These are phyloP conservation scores for Dichetophora obliterata DNA, from an alignment of 2,888 invertebrate genomes.

Conservation along the genomic window DNA sequence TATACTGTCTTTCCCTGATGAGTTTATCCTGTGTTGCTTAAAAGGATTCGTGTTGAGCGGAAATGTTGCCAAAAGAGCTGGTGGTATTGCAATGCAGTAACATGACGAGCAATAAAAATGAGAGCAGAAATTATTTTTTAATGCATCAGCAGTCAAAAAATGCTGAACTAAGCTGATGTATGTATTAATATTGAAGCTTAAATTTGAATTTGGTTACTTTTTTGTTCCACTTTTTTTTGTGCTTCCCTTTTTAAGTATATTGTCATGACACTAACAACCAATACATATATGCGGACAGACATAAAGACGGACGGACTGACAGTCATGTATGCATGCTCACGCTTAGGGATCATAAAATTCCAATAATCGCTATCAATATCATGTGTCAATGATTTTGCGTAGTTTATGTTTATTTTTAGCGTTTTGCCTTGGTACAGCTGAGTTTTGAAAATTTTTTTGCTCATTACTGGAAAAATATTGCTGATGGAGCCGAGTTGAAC, in stretches of 20 bases:
- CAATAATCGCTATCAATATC: slow-evolving; percentile 24
- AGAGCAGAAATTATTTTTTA: slow-evolving; percentile 6
- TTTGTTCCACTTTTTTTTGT: background rate
- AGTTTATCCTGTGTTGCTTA: too few relatives aligned
- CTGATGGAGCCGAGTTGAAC: background rate
- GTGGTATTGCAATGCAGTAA: too few relatives aligned
- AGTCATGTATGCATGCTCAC: background rate
- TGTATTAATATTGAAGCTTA: background rate
- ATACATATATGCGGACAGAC: too few relatives aligned
- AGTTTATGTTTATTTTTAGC: background rate
- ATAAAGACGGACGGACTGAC: too few relatives aligned
- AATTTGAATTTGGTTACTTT: background rate
- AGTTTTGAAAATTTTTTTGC: background rate
- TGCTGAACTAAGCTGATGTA: slow-evolving; percentile 1
- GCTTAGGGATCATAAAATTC: slow-evolving; percentile 13
- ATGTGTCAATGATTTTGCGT: slow-evolving; percentile 16
- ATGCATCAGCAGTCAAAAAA: slow-evolving; percentile 12
- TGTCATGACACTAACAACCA: background rate
- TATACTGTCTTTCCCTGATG: too few relatives aligned
- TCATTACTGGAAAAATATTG: background rate
- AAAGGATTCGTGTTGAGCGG: too few relatives aligned
- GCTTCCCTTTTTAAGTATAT: background rate
- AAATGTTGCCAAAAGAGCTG: too few relatives aligned
- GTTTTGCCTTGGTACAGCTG: background rate
- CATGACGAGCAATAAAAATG: too few relatives aligned